Conservation (phyloP, 2,797 vertebrate genomes). For the Fistularia tabacaria region DNA sequence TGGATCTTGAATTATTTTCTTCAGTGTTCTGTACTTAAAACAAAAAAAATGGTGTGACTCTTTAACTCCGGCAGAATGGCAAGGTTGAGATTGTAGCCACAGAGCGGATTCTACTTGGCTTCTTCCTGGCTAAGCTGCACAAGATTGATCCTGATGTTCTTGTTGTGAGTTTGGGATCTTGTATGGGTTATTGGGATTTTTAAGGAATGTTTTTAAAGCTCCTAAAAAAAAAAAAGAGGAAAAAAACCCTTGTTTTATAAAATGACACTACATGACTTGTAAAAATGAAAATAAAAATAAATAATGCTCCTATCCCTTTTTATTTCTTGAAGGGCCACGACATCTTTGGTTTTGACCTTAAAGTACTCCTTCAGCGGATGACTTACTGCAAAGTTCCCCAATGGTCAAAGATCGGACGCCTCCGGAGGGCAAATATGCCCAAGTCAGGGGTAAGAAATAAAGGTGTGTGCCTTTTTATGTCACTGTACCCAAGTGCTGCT, state of each 20-base stretch:
- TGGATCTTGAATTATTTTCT: neutral
- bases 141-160: conserved; percentile 96
- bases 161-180: conserved; percentile 80
- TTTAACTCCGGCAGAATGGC: conserved; percentile 75
- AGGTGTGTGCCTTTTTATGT: neutral
- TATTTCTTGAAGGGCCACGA: conserved; percentile 75
- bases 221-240: too few species aligned
- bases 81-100: conserved; percentile 90
- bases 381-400: conserved; percentile 88
- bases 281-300: too few species aligned
- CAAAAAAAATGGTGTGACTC: neutral
- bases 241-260: neutral
- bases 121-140: conserved; percentile 95
- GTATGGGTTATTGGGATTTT: neutral
- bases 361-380: conserved; percentile 95
- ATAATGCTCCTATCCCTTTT: neutral
- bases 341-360: conserved; percentile 97
- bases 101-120: conserved; percentile 91
- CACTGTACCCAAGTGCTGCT: too few species aligned
- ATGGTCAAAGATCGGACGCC: conserved; percentile 97
- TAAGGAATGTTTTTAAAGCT: too few species aligned
- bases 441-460: conserved; percentile 86
- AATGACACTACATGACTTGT: neutral
- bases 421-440: conserved; percentile 90
- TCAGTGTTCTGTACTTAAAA: neutral